Evolutionary conservation across 2,888 invertebrate species (phyloP), one percentile per base, ranked within the genome.

Genomic region (Incurvaria masculella): DNA sequence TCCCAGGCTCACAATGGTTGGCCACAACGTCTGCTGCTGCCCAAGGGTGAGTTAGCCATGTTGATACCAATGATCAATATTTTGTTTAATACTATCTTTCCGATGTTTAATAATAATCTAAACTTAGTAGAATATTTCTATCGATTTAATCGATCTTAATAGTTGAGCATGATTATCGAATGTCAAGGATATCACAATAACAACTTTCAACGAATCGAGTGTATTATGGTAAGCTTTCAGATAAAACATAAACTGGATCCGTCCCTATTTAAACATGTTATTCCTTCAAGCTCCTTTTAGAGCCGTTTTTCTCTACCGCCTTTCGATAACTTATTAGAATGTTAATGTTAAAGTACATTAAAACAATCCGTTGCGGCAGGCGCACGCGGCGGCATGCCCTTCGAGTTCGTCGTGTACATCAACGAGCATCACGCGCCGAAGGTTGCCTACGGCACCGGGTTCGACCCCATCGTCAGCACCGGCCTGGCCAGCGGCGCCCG

Each of bases 21-120:
- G 63, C 86, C 86, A 14, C 78, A 81, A 47, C 81, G 85, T 55
- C 67, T 88, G 47, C 61, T 83, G 60, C 66, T 88, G 49, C 88
- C 88, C 58, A 86, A 83, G 64, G 88, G 82, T 73, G 53, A 8
- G 53, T 52, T 33, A n/a, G n/a, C n/a, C n/a, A 42, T 19, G 4
- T n/a, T 39, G 2, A 17, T 40, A n/a, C 8, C 3, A 44, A 38
- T 43, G 17, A 18, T 42, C 14, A 18, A 14, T 42, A 11, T 41
- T 18, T 8, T 42, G 8, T 27, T 10, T 27, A 10, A 27, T 27
- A 10, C 10, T 8, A 10, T 27, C 27, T 27, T 27, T 27, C n/a
- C n/a, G n/a, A n/a, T n/a, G n/a, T n/a, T n/a, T n/a, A n/a, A n/a
- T n/a, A n/a, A n/a, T n/a, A n/a, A n/a, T n/a, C n/a, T n/a, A n/a